Base-by-base conservation (phyloP, 2,797 vertebrate genomes). In the Pterois miles region DNA sequence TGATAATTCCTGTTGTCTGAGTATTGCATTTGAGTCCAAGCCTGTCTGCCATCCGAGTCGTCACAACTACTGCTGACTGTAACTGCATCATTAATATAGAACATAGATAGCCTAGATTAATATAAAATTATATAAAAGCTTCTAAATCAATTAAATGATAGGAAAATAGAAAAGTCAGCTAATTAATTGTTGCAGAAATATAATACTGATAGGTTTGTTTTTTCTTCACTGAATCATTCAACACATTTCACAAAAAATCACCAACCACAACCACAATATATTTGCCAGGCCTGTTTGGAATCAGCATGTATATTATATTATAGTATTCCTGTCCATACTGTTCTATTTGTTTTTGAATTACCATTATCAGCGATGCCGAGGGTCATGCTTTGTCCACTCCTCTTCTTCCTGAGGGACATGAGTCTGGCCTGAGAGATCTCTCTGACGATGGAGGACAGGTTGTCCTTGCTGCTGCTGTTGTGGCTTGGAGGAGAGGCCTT, bases 391-490 rank as follows among this genome's bases (percentile, higher is more conserved):
- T 95, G 92, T 71, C 89, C 83, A 2, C 90, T 95, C 74, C 76
- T 91, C 76, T 83, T 95, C 78, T 94, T 95, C 65, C 96, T 96
- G 63, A 93, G 80, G 86, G 94, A 94, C 2, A 88, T 77, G 23
- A 95, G 89, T 81, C 93, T 95, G 74, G 93, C 95, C 82, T 95
- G 94, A 81, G 94, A 96, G 38, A 82, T 92, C 80, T 96, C 88
- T 18, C 92, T 90, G 2, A 95, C 93, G 11, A 96, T 93, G 60
- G 92, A 87, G 29, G 90, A 83, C 56, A 95, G 88, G 33, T 92
- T 91, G 2, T 88, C 91, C 81, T 91, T 95, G 79, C 88, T 96
- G 80, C 83, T 94, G 78, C 80, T 50, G 1, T 5, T 83, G 29
- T 93, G 96, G 63, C 83, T 89, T 0, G 93, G 95, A 84, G 96